A percentile compares a stretch with the other conserved stretches of the same genome.
These are phyloP conservation scores for Camponotus vicinus DNA, from an alignment of 1,140 invertebrate genomes.

Conservation along the genomic window DNA sequence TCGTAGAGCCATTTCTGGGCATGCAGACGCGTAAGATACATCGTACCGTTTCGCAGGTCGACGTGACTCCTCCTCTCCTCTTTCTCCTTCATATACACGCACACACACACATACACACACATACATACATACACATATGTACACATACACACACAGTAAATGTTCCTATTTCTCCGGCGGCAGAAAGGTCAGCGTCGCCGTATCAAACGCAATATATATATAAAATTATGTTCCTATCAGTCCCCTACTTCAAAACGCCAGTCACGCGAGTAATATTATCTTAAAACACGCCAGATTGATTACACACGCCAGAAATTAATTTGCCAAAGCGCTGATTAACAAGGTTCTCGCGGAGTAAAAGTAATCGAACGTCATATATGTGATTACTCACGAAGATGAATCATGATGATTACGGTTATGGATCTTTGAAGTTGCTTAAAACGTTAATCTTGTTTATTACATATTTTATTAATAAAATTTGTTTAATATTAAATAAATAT, in stretches of 20 bases:
- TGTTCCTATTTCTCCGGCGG: conserved; percentile 54
- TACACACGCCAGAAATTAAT: conserved; percentile 41
- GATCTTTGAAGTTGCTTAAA: neutral
- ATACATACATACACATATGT: too few relatives aligned
- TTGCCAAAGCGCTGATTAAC: neutral
- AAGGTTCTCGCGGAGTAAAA: conserved; percentile 1
- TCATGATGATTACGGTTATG: neutral
- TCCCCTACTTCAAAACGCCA: conserved; percentile 36
- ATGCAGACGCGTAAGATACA: conserved; percentile 40
- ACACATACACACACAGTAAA: neutral
- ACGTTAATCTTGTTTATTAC: neutral
- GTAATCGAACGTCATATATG: neutral
- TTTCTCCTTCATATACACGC: neutral
- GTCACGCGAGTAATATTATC: conserved; percentile 58
- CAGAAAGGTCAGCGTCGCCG: conserved; percentile 48
- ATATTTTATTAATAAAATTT: neutral
- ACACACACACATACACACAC: too few relatives aligned
- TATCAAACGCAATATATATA: conserved; percentile 50
- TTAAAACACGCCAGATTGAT: conserved; percentile 43
- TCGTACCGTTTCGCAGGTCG: conserved; percentile 52
- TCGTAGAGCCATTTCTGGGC: conserved; percentile 25
- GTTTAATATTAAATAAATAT: neutral
- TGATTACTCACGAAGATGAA: neutral
- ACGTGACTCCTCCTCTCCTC: conserved; percentile 37
- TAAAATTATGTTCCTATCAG: conserved; percentile 60